Percentiles rank a stretch among this genome's conserved stretches.
Conservation (phyloP, 2,113 vertebrate genomes). For the Psilopsiagon aymara region DNA sequence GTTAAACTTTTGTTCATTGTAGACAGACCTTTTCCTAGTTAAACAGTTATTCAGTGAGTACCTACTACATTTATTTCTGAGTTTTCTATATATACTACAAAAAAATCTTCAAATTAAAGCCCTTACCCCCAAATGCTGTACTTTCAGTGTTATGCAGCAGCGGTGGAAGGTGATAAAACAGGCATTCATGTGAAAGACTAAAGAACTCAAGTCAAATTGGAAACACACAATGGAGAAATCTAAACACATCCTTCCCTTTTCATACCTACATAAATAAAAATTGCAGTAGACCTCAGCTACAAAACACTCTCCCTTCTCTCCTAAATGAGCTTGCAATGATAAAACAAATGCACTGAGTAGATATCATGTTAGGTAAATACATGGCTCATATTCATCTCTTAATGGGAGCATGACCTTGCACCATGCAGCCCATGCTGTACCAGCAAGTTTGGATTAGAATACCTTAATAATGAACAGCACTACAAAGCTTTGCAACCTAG, state of each 20-base stretch:
- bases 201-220: background rate
- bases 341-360: background rate
- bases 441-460: background rate
- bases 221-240: background rate
- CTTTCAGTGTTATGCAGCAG: background rate
- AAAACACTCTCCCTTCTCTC: background rate
- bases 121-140: background rate
- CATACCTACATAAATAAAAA: background rate
- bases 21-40: background rate
- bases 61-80: background rate
- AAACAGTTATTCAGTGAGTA: background rate
- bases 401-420: accelerated
- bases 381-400: background rate
- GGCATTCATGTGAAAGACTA: background rate
- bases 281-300: background rate
- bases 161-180: background rate
- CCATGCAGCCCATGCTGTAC: background rate
- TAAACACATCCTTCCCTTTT: background rate
- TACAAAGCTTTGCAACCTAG: background rate
- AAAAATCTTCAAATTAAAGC: background rate
- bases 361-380: background rate
- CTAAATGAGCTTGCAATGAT: background rate
- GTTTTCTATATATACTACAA: background rate
- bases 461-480: background rate
- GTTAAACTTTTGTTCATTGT: background rate